phyloP scores from a whole-genome alignment of 2,888 invertebrate species.

The Dryadula phaetusa region DNA sequence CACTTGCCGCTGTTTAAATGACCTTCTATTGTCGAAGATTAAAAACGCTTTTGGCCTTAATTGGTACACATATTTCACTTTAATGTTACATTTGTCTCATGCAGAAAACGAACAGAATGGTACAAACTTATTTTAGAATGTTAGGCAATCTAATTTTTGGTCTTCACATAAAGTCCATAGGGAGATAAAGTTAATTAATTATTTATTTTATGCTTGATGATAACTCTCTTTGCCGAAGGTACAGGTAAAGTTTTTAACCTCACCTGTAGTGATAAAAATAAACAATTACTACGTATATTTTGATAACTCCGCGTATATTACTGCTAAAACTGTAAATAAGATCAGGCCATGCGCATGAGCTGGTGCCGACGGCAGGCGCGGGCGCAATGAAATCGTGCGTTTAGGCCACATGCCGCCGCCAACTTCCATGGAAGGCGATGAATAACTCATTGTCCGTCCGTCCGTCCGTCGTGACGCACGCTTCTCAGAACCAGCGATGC shows the following conservation, averaged over 20 bases:
- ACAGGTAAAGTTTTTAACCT: not conserved
- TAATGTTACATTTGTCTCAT: not conserved
- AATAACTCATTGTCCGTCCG: slow-evolving; percentile 83
- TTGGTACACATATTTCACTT: not conserved
- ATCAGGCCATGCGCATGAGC: slow-evolving; percentile 68
- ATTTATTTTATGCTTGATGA: too few relatives aligned
- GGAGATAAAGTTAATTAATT: too few relatives aligned
- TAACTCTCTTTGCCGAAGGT: too few relatives aligned
- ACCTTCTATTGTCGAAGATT: slow-evolving; percentile 38
- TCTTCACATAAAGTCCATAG: too few relatives aligned
- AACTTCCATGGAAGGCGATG: slow-evolving; percentile 80
- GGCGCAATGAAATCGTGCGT: slow-evolving; percentile 76
- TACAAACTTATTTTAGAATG: not conserved
- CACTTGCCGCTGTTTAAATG: slow-evolving; percentile 34
- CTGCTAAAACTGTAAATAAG: slow-evolving; percentile 53
- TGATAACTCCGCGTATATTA: slow-evolving; percentile 22
- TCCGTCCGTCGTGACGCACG: slow-evolving; percentile 80
- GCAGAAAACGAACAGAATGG: not conserved
- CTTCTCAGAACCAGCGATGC: slow-evolving; percentile 74
- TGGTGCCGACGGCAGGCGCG: slow-evolving; percentile 49
- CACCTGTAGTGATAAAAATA: not conserved
- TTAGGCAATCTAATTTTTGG: too few relatives aligned
- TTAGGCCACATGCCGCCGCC: slow-evolving; percentile 76
- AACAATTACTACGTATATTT: not conserved
- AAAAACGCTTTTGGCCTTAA: slow-evolving; percentile 18